Evolutionary conservation across 2,113 vertebrate species (phyloP).

Genomic region (Cynocephalus volans): DNA sequence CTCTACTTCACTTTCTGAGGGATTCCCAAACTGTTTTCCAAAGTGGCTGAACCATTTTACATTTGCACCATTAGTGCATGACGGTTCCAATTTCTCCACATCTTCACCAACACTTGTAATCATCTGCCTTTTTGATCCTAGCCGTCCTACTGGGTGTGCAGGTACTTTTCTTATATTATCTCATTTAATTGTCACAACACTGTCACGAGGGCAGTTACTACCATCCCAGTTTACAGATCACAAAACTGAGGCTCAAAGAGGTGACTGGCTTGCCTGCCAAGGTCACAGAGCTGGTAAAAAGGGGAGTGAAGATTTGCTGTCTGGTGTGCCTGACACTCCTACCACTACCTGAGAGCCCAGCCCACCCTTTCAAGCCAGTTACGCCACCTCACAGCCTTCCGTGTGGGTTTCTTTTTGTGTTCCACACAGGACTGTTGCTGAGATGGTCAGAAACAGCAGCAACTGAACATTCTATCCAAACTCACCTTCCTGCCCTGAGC

Average conservation of each 20-base stretch:
- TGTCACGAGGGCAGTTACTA: neutral
- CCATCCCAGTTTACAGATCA: neutral
- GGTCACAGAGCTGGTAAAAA: neutral
- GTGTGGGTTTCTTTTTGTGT: neutral
- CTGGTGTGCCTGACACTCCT: neutral
- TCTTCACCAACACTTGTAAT: neutral
- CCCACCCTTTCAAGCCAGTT: neutral
- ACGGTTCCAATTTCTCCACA: neutral
- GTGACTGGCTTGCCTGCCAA: neutral
- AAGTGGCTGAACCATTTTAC: neutral
- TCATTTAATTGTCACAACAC: neutral
- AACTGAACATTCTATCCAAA: neutral
- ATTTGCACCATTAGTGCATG: rapidly evolving
- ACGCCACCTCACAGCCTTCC: neutral
- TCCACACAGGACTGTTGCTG: neutral
- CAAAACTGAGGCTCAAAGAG: neutral
- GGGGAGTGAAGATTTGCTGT: neutral
- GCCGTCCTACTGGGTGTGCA: too few species aligned
- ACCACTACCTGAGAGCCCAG: rapidly evolving
- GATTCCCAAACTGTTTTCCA: neutral
- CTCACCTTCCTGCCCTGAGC: neutral
- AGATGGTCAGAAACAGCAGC: neutral
- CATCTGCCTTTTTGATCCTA: neutral
- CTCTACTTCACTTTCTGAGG: neutral
- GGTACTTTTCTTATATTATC: neutral